Evolutionary conservation across 2,113 vertebrate species (phyloP).

Genomic region (Malurus elegans): DNA sequence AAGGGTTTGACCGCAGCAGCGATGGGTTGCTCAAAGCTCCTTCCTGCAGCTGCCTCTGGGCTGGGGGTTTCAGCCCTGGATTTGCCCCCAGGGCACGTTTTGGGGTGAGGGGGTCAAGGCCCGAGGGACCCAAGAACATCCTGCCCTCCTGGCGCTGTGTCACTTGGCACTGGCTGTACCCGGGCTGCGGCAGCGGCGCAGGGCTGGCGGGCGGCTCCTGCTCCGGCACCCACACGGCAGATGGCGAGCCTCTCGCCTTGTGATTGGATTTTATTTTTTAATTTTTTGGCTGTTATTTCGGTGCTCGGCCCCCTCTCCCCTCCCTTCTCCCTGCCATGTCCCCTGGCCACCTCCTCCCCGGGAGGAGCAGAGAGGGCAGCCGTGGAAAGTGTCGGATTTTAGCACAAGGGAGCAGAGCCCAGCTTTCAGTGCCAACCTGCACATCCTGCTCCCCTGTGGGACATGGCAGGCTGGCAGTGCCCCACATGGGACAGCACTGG

Average conservation of each 20-base stretch:
- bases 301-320: neutral
- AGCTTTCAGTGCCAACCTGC: neutral
- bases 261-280: neutral
- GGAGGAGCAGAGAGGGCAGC: neutral
- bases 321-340: neutral
- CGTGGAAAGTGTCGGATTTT: fast-evolving
- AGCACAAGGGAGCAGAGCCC: fast-evolving
- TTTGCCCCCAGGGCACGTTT: fast-evolving
- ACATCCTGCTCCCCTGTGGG: neutral
- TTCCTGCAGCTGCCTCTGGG: fast-evolving
- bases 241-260: conserved; percentile 54
- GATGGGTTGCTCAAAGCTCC: fast-evolving
- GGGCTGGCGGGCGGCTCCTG: neutral
- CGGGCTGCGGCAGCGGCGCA: fast-evolving
- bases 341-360: neutral
- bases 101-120: fast-evolving
- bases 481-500: neutral
- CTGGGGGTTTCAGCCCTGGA: fast-evolving
- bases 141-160: neutral
- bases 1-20: neutral
- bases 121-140: neutral
- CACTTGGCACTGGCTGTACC: neutral
- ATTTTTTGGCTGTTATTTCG: conserved; percentile 48
- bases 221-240: conserved; percentile 49
- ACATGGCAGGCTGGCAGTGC: neutral